Percentiles rank a stretch among this genome's conserved stretches.
Conservation (phyloP, 2,797 vertebrate genomes). For the Oreortyx pictus region DNA sequence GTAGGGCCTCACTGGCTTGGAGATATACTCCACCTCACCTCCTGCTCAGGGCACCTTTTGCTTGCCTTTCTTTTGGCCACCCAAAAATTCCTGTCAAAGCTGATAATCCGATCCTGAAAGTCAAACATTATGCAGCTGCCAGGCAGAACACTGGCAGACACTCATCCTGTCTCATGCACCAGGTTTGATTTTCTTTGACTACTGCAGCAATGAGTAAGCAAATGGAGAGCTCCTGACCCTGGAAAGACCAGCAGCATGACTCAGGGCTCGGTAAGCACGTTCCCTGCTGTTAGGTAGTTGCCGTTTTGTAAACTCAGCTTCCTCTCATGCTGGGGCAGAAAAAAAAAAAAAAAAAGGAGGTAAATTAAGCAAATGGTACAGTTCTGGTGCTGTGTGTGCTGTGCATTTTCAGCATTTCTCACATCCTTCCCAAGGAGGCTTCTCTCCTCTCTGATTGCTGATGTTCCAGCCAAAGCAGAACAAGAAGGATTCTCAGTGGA, state of each 20-base stretch:
- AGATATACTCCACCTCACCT: not conserved
- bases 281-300: not conserved
- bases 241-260: not conserved
- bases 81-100: not conserved
- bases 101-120: not conserved
- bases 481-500: not conserved
- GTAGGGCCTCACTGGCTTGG: not conserved
- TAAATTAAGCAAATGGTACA: not conserved
- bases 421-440: not conserved
- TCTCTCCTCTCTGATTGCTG: not conserved
- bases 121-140: not conserved
- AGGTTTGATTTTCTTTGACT: slow-evolving; percentile 15
- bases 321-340: not conserved
- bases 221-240: not conserved
- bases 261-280: not conserved
- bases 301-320: not conserved
- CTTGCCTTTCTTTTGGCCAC: not conserved
- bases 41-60: not conserved
- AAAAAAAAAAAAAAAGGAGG: not conserved
- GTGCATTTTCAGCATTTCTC: not conserved
- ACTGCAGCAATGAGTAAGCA: slow-evolving; percentile 44
- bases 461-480: not conserved
- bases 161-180: not conserved
- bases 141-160: not conserved
- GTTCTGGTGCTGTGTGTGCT: not conserved